Conservation (phyloP, 1,140 invertebrate species). For the Tribolium madens region DNA sequence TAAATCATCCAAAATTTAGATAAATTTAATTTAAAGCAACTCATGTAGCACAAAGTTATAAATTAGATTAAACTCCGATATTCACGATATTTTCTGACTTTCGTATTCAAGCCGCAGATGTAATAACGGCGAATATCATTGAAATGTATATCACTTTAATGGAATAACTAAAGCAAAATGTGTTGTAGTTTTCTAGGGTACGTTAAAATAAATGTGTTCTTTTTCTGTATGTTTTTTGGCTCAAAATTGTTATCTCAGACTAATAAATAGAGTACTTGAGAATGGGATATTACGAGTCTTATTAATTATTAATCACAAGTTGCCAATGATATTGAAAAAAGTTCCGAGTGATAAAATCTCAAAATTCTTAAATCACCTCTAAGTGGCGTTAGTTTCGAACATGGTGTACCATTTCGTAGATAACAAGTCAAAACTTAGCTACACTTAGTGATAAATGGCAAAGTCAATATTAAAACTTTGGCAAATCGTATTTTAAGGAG, state of each 20-base stretch:
- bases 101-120: conserved; percentile 19
- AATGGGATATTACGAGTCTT: too few species aligned
- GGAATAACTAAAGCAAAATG: conserved; percentile 7
- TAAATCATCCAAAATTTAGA: not conserved
- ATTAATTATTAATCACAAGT: too few species aligned
- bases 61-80: conserved; percentile 29
- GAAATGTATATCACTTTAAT: conserved; percentile 24
- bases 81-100: conserved; percentile 23
- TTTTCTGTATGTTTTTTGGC: not conserved
- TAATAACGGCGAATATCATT: conserved; percentile 23
- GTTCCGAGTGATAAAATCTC: not conserved
- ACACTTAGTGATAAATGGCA: not conserved
- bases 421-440: not conserved
- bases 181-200: not conserved
- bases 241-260: too few species aligned
- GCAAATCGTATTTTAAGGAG: too few species aligned
- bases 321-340: not conserved
- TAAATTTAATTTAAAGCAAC: conserved; percentile 2
- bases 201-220: not conserved
- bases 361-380: not conserved
- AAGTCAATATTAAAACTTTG: not conserved
- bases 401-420: not conserved
- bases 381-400: not conserved
- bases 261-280: too few species aligned
- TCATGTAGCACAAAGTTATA: not conserved